phyloP scores from a whole-genome alignment of 2,113 vertebrate genomes.

The Vulpes lagopus region DNA sequence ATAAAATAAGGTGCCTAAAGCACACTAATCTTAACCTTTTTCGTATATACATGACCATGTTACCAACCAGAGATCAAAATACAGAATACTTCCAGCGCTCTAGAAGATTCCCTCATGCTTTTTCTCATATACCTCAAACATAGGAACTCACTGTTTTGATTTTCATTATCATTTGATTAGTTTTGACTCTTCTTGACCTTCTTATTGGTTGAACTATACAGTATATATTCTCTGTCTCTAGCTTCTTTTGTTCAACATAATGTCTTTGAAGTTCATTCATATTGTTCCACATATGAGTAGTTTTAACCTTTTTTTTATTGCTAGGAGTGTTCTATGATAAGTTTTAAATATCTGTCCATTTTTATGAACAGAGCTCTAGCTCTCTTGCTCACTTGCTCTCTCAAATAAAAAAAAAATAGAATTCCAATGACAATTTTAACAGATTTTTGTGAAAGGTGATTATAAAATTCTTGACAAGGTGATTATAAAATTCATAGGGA shows the following conservation, averaged over 20 bases:
- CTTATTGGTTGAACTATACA: background rate
- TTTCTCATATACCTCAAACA: background rate
- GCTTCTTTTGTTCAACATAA: background rate
- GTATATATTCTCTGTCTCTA: background rate
- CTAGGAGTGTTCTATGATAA: background rate
- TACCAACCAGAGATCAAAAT: background rate
- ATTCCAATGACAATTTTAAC: background rate
- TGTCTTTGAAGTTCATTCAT: background rate
- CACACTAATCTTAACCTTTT: background rate
- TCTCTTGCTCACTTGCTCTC: too few relatives aligned
- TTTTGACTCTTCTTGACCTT: background rate
- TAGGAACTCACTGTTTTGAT: background rate
- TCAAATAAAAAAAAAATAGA: background rate
- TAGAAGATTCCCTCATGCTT: background rate
- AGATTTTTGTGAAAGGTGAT: slow-evolving; percentile 6
- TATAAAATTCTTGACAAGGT: background rate
- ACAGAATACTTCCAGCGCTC: background rate
- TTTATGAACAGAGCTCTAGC: background rate
- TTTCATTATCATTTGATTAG: background rate
- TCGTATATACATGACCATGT: background rate
- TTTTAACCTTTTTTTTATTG: background rate
- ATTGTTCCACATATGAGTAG: background rate
- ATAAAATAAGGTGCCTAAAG: background rate
- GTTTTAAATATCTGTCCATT: background rate
- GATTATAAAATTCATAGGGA: background rate